Percentiles rank a stretch among this genome's conserved stretches.
phyloP scores from a whole-genome alignment of 2,797 vertebrate genomes.

The Ceryle rudis region DNA sequence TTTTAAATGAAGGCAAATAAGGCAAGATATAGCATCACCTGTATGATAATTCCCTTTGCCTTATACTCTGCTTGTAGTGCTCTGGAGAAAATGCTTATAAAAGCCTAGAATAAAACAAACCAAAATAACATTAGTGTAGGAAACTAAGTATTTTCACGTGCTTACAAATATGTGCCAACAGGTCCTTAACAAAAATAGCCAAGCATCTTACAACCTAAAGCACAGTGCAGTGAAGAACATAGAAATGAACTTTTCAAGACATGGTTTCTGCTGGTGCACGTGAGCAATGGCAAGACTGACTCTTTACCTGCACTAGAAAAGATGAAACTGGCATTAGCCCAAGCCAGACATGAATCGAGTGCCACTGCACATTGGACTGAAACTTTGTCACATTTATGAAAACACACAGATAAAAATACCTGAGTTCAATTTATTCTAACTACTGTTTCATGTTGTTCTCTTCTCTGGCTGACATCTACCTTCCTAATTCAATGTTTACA shows the following conservation, averaged over 20 bases:
- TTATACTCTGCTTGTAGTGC: constrained; percentile 87
- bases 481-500: background rate
- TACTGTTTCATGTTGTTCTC: background rate
- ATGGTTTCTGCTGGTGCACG: background rate
- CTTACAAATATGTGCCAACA: background rate
- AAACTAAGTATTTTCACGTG: background rate
- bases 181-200: background rate
- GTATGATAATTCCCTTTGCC: constrained; percentile 85
- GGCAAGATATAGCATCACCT: constrained; percentile 76
- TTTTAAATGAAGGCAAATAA: background rate
- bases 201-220: background rate
- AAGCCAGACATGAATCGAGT: background rate
- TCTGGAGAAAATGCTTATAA: constrained; percentile 87
- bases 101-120: constrained; percentile 77
- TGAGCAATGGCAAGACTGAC: background rate
- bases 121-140: background rate
- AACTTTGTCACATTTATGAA: background rate
- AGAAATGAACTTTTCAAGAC: background rate
- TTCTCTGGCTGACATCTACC: background rate
- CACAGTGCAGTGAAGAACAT: background rate
- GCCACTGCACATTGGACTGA: background rate
- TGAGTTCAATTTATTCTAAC: background rate
- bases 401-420: background rate
- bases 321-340: background rate
- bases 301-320: background rate